Conservation (phyloP, 2,797 vertebrate species). For the Threskiornis aethiopicus region DNA sequence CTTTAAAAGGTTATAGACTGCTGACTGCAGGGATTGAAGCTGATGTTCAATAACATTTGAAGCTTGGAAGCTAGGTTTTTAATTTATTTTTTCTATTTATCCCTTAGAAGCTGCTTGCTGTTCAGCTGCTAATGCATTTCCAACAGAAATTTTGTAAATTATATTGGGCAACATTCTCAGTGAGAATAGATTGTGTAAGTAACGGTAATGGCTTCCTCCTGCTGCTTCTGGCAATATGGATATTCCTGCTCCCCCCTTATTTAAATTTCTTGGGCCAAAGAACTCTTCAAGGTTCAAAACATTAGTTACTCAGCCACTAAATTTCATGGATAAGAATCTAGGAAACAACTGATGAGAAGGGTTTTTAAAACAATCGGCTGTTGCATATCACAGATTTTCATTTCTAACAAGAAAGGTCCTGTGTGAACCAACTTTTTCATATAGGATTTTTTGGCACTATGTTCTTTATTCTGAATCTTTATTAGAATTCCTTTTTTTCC, state of each 20-base stretch:
- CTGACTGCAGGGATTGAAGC: constrained; percentile 63
- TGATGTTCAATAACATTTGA: constrained; percentile 60
- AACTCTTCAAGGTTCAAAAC: not conserved
- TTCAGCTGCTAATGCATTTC: constrained; percentile 77
- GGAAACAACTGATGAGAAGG: not conserved
- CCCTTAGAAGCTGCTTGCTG: constrained; percentile 60
- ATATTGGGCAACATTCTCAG: constrained; percentile 77
- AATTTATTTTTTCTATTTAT: constrained; percentile 67
- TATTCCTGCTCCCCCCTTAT: not conserved
- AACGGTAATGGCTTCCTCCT: constrained; percentile 66
- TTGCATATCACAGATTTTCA: not conserved
- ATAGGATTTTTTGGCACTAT: not conserved
- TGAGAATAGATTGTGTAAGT: constrained; percentile 69
- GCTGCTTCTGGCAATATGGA: constrained; percentile 52
- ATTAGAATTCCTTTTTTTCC: not conserved
- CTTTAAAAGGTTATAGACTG: constrained; percentile 76
- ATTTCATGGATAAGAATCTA: not conserved
- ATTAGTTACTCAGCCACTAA: not conserved
- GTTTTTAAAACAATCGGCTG: not conserved
- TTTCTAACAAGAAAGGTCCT: not conserved
- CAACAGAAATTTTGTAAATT: constrained; percentile 79
- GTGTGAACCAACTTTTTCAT: not conserved
- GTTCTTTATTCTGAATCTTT: not conserved
- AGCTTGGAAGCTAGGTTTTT: constrained; percentile 54
- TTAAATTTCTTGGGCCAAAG: constrained; percentile 23